These are phyloP conservation scores for Sebastes steindachneri DNA, from an alignment of 2,797 vertebrate species.

Conservation along the genomic window DNA sequence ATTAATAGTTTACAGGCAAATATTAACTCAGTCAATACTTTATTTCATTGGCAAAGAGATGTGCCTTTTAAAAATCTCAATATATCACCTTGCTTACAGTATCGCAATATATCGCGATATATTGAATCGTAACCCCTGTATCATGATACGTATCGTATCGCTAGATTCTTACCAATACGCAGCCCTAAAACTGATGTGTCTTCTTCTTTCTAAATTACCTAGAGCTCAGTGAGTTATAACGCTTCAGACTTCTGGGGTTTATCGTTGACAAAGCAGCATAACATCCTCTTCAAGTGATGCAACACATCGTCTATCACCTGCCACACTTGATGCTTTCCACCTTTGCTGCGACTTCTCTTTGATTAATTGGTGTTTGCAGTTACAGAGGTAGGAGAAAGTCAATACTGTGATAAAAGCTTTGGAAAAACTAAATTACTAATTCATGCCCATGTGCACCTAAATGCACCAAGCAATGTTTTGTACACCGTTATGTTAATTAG, in stretches of 20 bases:
- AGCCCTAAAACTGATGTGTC: not conserved
- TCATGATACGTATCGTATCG: no score
- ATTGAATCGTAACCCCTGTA: no score
- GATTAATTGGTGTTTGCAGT: slow-evolving; percentile 60
- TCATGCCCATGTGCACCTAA: slow-evolving; percentile 8
- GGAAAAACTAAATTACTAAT: slow-evolving; percentile 6
- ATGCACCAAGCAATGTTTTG: slow-evolving; percentile 18
- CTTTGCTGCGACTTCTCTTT: slow-evolving; percentile 52
- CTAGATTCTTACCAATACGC: no score
- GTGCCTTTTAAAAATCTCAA: no score
- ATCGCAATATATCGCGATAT: no score
- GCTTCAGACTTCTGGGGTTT: slow-evolving; percentile 20
- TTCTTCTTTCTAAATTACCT: slow-evolving; percentile 40
- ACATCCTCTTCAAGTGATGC: slow-evolving; percentile 20
- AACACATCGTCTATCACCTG: slow-evolving; percentile 47
- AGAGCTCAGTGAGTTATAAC: slow-evolving; percentile 45
- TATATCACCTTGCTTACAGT: no score
- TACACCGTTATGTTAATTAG: slow-evolving; percentile 3
- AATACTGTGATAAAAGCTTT: slow-evolving; percentile 49
- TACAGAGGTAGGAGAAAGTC: slow-evolving; percentile 52
- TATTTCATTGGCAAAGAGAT: no score
- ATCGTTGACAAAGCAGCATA: slow-evolving; percentile 11
- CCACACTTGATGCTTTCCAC: slow-evolving; percentile 32
- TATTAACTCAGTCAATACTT: no score
- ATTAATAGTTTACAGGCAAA: no score